A percentile compares a stretch with the other conserved stretches of the same genome.
phyloP scores from a whole-genome alignment of 2,888 invertebrate genomes.

The Sympetrum striolatum region DNA sequence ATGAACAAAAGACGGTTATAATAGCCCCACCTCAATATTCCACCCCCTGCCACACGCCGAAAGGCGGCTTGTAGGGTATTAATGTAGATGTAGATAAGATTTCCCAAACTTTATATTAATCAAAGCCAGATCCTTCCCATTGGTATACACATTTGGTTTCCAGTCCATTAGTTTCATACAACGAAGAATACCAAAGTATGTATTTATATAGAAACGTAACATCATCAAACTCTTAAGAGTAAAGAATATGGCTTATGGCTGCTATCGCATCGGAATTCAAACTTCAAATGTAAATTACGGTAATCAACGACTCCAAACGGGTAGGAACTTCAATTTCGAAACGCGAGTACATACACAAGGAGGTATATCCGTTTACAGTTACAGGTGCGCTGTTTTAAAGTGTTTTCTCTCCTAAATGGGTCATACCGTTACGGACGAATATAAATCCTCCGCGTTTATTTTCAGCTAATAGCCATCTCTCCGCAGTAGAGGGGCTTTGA shows the following conservation, averaged over 20 bases:
- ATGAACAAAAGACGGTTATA: no score
- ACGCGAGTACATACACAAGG: not conserved
- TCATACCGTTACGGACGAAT: constrained; percentile 1
- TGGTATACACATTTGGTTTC: no score
- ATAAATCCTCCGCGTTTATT: not conserved
- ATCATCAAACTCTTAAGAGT: no score
- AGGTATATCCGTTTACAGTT: constrained; percentile 10
- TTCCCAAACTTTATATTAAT: no score
- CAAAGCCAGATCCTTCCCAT: no score
- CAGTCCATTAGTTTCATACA: no score
- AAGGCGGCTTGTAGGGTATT: no score
- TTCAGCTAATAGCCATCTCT: not conserved
- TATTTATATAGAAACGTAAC: no score
- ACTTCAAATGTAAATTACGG: not conserved
- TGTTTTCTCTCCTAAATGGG: not conserved
- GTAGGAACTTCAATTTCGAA: not conserved
- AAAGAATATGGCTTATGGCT: not conserved
- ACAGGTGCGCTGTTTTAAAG: not conserved
- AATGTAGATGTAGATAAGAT: no score
- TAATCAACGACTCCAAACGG: not conserved
- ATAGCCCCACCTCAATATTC: no score
- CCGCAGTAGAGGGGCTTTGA: not conserved
- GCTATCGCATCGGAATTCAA: not conserved
- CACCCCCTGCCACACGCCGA: no score
- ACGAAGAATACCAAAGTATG: no score